Conservation (phyloP, 2,113 vertebrate genomes). For the Opisthocomus hoazin region DNA sequence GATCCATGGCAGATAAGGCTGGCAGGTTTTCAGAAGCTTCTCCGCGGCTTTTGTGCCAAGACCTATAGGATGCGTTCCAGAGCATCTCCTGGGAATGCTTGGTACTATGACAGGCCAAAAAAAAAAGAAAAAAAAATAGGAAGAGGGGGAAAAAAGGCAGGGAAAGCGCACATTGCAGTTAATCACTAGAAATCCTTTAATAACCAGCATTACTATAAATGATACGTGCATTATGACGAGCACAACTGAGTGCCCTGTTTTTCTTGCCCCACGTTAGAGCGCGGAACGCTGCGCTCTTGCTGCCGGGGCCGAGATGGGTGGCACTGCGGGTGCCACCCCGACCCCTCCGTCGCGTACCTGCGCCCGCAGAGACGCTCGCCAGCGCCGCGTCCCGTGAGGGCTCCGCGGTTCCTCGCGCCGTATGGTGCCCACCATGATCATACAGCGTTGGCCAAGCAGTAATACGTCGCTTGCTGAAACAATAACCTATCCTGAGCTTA, state of each 20-base stretch:
- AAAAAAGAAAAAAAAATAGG: background rate
- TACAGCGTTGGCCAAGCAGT: background rate
- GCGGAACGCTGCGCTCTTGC: conserved; percentile 56
- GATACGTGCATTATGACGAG: conserved; percentile 33
- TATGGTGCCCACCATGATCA: background rate
- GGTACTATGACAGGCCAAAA: conserved; percentile 6
- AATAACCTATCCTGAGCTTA: background rate
- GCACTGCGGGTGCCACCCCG: background rate
- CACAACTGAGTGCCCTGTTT: conserved; percentile 63
- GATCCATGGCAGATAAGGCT: conserved; percentile 23
- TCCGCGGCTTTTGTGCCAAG: conserved; percentile 31
- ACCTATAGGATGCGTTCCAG: conserved; percentile 61
- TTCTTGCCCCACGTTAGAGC: background rate
- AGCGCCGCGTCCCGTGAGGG: background rate
- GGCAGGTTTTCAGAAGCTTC: conserved; percentile 27
- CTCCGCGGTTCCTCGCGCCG: background rate
- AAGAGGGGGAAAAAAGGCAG: background rate
- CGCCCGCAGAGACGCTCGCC: background rate
- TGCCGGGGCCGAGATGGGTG: conserved; percentile 17
- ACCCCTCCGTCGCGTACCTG: conserved; percentile 27
- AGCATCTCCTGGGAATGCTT: conserved; percentile 59
- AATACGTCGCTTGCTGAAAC: background rate
- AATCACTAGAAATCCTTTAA: conserved; percentile 71
- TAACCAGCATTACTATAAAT: conserved; percentile 68
- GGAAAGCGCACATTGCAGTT: conserved; percentile 49